These are phyloP conservation scores for Lagorchestes hirsutus DNA, from an alignment of 2,797 vertebrate species.

Conservation along the genomic window DNA sequence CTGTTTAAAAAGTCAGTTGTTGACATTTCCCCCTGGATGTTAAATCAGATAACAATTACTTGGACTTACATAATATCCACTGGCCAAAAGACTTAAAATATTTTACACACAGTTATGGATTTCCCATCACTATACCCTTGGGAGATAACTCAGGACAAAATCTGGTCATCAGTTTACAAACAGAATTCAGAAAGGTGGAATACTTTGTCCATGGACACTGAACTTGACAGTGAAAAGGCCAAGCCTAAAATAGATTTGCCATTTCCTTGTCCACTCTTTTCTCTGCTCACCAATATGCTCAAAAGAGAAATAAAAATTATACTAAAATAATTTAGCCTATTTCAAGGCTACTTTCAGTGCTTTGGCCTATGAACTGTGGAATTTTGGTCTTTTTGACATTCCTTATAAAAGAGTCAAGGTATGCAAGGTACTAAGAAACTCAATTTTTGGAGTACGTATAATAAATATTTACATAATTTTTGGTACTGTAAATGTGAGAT, in stretches of 20 bases:
- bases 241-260: conserved; percentile 18
- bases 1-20: conserved; percentile 28
- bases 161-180: conserved; percentile 56
- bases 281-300: not conserved
- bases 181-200: conserved; percentile 19
- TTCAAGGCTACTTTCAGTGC: not conserved
- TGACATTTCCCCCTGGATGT: not conserved
- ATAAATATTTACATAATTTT: not conserved
- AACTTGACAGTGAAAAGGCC: conserved; percentile 50
- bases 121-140: conserved; percentile 5
- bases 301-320: conserved; percentile 54
- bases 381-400: not conserved
- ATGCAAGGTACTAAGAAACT: not conserved
- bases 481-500: not conserved
- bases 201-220: conserved; percentile 59
- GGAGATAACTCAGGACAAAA: conserved; percentile 11
- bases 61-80: not conserved
- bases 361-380: not conserved
- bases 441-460: not conserved
- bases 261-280: conserved; percentile 15
- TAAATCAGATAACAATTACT: not conserved
- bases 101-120: not conserved
- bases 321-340: conserved; percentile 13
- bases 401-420: not conserved
- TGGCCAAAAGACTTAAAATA: not conserved